Conservation (phyloP, 1,140 invertebrate genomes). For the Heliconius melpomene region DNA sequence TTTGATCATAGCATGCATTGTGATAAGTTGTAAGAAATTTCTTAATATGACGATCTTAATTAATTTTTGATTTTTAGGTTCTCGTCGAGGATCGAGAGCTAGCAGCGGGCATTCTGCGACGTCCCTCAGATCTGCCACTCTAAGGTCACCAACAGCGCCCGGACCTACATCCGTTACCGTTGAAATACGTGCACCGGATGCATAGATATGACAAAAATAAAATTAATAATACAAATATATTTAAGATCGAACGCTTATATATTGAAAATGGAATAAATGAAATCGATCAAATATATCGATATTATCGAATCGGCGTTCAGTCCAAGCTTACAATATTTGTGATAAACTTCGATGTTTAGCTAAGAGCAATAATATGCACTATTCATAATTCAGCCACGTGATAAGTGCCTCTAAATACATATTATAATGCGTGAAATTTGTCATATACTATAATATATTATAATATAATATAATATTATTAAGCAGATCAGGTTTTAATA, state of each 20-base stretch:
- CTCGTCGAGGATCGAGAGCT: slow-evolving; percentile 84
- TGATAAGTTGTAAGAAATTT: neutral
- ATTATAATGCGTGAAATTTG: slow-evolving; percentile 49
- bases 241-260: slow-evolving; percentile 23
- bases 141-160: slow-evolving; percentile 69
- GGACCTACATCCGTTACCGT: slow-evolving; percentile 75
- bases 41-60: neutral
- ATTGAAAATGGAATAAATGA: slow-evolving; percentile 23
- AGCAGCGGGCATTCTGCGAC: slow-evolving; percentile 85
- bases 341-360: slow-evolving; percentile 70
- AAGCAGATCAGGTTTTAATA: slow-evolving; percentile 47
- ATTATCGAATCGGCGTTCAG: slow-evolving; percentile 51
- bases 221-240: slow-evolving; percentile 24
- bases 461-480: slow-evolving; percentile 33
- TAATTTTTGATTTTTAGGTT: slow-evolving; percentile 76
- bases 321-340: slow-evolving; percentile 75
- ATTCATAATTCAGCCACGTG: slow-evolving; percentile 59
- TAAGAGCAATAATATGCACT: slow-evolving; percentile 67
- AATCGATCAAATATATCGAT: slow-evolving; percentile 30
- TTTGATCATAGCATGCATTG: slow-evolving; percentile 18
- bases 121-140: slow-evolving; percentile 78
- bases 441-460: slow-evolving; percentile 32
- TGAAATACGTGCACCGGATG: slow-evolving; percentile 72
- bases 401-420: slow-evolving; percentile 72
- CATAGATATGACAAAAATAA: slow-evolving; percentile 45